Conservation (phyloP, 2,888 invertebrate species). For the Polydrusus cervinus region DNA sequence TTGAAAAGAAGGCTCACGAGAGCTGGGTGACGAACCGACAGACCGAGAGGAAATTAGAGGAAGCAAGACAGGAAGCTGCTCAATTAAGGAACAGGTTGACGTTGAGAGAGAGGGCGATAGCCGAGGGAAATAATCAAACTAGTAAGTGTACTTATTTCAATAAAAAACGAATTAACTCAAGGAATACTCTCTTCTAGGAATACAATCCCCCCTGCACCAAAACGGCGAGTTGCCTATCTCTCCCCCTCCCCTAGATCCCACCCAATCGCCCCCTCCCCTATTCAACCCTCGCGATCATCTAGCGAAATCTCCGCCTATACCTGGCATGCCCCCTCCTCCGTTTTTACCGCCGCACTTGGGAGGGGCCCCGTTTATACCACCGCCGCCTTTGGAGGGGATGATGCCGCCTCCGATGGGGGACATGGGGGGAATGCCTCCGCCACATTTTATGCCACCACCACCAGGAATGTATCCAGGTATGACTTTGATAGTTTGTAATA, state of each 20-base stretch:
- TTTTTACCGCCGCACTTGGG: constrained; percentile 79
- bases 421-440: constrained; percentile 60
- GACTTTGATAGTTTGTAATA: no score
- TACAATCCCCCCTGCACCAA: constrained; percentile 74
- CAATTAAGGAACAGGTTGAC: constrained; percentile 78
- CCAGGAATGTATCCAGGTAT: constrained; percentile 67
- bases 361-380: constrained; percentile 64
- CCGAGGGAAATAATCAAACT: constrained; percentile 72
- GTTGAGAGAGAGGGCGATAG: constrained; percentile 73
- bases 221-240: constrained; percentile 73
- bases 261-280: constrained; percentile 71
- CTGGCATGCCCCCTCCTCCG: constrained; percentile 75
- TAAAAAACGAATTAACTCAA: not conserved
- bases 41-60: constrained; percentile 87
- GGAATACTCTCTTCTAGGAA: constrained; percentile 67
- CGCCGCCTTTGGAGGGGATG: constrained; percentile 74
- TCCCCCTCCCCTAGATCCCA: constrained; percentile 71
- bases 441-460: constrained; percentile 72
- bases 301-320: constrained; percentile 71
- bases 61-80: constrained; percentile 82
- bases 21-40: constrained; percentile 90
- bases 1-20: constrained; percentile 90
- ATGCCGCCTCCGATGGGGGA: constrained; percentile 72
- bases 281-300: constrained; percentile 68
- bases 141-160: constrained; percentile 69